Percentiles rank a stretch among this genome's conserved stretches.
Evolutionary conservation across 1,140 invertebrate genomes (phyloP).

Genomic region (Leptoteleia sp.): DNA sequence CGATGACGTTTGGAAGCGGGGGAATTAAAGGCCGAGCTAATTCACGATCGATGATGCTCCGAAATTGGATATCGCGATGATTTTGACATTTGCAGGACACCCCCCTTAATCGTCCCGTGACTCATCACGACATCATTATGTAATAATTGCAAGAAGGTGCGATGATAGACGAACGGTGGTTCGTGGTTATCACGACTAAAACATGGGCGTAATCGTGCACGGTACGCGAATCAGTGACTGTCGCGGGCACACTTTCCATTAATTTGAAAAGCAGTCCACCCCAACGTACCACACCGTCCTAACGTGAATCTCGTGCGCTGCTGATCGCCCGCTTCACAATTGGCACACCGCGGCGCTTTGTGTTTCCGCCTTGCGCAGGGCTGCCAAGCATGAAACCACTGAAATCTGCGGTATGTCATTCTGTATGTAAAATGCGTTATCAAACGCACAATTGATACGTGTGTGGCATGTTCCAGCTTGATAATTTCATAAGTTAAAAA

Average conservation of each 20-base stretch:
- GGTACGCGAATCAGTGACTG: not conserved
- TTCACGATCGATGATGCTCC: slow-evolving; percentile 21
- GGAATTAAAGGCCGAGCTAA: slow-evolving; percentile 3
- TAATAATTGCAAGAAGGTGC: slow-evolving; percentile 63
- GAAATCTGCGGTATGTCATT: no score
- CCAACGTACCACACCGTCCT: not conserved
- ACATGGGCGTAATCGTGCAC: not conserved
- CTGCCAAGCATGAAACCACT: no score
- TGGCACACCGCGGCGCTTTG: not conserved
- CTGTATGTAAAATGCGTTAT: no score
- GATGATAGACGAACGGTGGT: slow-evolving; percentile 3
- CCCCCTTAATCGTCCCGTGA: slow-evolving; percentile 59
- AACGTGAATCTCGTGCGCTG: slow-evolving; percentile 12
- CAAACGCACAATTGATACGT: no score
- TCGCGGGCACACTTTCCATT: slow-evolving; percentile 12
- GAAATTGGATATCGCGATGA: slow-evolving; percentile 31
- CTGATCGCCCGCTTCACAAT: not conserved
- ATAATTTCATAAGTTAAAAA: no score
- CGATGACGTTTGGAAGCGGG: slow-evolving; percentile 2
- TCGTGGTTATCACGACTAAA: not conserved
- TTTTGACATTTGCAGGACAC: slow-evolving; percentile 70
- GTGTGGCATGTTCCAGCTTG: no score
- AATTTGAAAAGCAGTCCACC: slow-evolving; percentile 13
- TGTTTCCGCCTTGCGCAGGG: slow-evolving; percentile 1
- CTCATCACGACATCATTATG: slow-evolving; percentile 72